phyloP scores from a whole-genome alignment of 2,113 vertebrate species.

The Shinisaurus crocodilurus region DNA sequence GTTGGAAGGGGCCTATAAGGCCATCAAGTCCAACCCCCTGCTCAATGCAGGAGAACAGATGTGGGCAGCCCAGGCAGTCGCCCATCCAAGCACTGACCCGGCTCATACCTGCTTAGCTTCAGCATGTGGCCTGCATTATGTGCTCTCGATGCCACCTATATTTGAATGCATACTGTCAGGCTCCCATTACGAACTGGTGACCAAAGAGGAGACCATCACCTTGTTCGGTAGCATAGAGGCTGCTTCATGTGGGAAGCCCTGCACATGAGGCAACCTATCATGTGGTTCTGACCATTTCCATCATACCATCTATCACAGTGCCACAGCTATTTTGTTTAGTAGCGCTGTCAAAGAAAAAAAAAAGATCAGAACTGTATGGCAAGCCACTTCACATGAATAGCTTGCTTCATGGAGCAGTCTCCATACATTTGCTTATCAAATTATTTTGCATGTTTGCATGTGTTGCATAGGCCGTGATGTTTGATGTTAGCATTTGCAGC shows the following conservation, averaged over 20 bases:
- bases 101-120: too few relatives aligned
- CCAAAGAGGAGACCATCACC: neutral
- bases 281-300: neutral
- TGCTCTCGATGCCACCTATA: too few relatives aligned
- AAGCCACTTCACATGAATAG: neutral
- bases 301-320: neutral
- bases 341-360: too few relatives aligned
- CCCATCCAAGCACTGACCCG: too few relatives aligned
- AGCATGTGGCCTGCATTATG: too few relatives aligned
- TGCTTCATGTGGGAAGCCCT: neutral
- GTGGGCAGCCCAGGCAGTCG: too few relatives aligned
- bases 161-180: neutral
- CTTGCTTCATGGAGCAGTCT: neutral
- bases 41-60: too few relatives aligned
- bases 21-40: too few relatives aligned
- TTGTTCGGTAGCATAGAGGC: neutral
- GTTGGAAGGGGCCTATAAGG: too few relatives aligned
- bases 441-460: too few relatives aligned
- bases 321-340: neutral
- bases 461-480: neutral
- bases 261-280: neutral
- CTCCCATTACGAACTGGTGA: too few relatives aligned
- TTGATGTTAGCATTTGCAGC: neutral
- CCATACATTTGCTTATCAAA: neutral
- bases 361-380: neutral